Conservation (phyloP, 2,797 vertebrate species). For the Denticeps clupeoides region DNA sequence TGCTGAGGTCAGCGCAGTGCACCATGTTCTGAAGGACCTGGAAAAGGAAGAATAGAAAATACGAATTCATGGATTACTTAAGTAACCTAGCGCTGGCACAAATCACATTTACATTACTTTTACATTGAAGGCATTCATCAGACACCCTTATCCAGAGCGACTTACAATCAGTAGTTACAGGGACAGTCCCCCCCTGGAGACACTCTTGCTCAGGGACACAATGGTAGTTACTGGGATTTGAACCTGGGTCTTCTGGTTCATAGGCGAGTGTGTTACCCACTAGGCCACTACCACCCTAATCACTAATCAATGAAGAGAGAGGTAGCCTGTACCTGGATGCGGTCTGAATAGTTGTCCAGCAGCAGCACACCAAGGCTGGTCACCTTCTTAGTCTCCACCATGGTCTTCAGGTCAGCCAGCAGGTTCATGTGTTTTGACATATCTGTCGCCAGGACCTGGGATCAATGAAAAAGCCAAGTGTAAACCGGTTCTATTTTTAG, state of each 20-base stretch:
- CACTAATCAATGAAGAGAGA: too few relatives aligned
- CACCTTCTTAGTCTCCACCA: conserved; percentile 94
- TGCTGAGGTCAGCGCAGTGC: conserved; percentile 86
- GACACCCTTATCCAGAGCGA: too few relatives aligned
- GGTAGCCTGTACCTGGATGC: conserved; percentile 93
- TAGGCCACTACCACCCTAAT: too few relatives aligned
- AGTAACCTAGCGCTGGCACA: background rate
- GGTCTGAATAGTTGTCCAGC: conserved; percentile 84
- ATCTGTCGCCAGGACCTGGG: conserved; percentile 82
- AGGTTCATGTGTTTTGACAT: conserved; percentile 96
- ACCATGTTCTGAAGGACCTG: conserved; percentile 90
- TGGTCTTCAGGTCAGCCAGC: conserved; percentile 85
- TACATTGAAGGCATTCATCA: too few relatives aligned
- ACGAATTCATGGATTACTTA: background rate
- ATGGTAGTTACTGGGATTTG: too few relatives aligned
- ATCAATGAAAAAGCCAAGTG: background rate
- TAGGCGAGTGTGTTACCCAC: too few relatives aligned
- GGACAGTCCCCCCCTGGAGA: too few relatives aligned
- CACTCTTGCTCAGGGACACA: too few relatives aligned
- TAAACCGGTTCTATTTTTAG: too few relatives aligned
- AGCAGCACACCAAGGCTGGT: conserved; percentile 81
- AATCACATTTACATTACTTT: too few relatives aligned
- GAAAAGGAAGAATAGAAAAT: background rate
- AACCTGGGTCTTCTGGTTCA: too few relatives aligned
- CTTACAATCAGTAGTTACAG: too few relatives aligned